These are phyloP conservation scores for Anguilla rostrata DNA, from an alignment of 2,113 vertebrate genomes.

Conservation along the genomic window DNA sequence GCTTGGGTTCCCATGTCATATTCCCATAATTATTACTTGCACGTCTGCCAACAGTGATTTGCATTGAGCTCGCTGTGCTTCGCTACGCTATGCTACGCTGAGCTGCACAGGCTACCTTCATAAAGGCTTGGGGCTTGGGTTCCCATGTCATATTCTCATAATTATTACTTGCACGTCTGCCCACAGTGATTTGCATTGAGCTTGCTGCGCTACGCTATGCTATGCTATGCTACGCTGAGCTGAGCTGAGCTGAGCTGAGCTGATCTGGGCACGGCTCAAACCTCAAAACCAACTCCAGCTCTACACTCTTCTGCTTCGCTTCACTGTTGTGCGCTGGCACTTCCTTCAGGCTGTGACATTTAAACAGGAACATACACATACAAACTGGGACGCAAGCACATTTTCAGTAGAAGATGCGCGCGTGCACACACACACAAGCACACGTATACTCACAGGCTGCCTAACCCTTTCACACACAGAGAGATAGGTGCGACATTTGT, in stretches of 20 bases:
- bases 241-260: no score
- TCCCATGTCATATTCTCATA: not conserved
- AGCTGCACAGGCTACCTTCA: not conserved
- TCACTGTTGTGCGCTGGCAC: not conserved
- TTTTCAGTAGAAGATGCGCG: not conserved
- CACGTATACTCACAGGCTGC: conserved; percentile 22
- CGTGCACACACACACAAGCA: conserved; percentile 27
- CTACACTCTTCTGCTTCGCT: not conserved
- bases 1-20: not conserved
- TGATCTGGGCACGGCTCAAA: not conserved
- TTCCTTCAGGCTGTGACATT: not conserved
- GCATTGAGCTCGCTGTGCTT: not conserved
- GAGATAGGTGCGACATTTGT: conserved; percentile 9
- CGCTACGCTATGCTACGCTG: no score
- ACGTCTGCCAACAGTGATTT: not conserved
- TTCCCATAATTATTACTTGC: not conserved
- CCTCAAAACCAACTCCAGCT: not conserved
- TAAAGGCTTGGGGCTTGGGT: not conserved
- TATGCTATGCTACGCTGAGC: not conserved
- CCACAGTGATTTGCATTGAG: not conserved
- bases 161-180: not conserved
- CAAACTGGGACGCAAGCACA: conserved; percentile 5
- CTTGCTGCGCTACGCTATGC: not conserved
- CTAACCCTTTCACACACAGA: not conserved
- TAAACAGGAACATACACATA: conserved; percentile 34